Evolutionary conservation across 2,797 vertebrate species (phyloP), one percentile per base, ranked within the genome.

Genomic region (Loriculus beryllinus): DNA sequence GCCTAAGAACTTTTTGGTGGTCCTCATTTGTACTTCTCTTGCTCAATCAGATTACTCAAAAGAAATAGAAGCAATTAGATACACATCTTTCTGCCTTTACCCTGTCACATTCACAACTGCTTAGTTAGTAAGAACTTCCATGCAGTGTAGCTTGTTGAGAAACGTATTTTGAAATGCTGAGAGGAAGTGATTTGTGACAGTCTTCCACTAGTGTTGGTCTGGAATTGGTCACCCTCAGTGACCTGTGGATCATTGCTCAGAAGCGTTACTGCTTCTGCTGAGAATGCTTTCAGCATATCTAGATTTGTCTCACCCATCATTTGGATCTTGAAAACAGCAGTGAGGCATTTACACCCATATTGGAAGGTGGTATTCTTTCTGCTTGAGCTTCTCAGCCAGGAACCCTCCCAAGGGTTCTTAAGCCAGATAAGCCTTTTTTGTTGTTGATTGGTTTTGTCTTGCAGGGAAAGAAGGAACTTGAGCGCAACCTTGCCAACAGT

Each of bases 181-280:
- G 42, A 63, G 88, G 95, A 96, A 92, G 31, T 95, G 77, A 71
- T 80, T 87, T 4, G 43, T 21, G 60, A n/a, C n/a, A n/a, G 29
- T 49, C 16, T 83, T 33, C 20, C 42, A 68, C 26, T 37, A 51
- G 7, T 57, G 17, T 48, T 59, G 45, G 29, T 43, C 74, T 90
- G 72, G 22, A 31, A 40, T 92, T 68, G 45, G 60, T 81, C 54
- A 85, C 29, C 19, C 22, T 65, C 60, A 47, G 22, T 40, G 65
- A 63, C 12, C 14, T 54, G 51, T 59, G 59, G 33, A 48, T 77
- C 47, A 29, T 2, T 78, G 43, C 52, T 63, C 69, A 33, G n/a
- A 45, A 63, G 18, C 2, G 19, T 83, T 82, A 51, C 56, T 68
- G 14, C 43, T 71, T 57, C 62, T 56, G 33, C 62, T 65, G 70